Conservation (phyloP, 1,140 invertebrate genomes). For the Maniola jurtina region DNA sequence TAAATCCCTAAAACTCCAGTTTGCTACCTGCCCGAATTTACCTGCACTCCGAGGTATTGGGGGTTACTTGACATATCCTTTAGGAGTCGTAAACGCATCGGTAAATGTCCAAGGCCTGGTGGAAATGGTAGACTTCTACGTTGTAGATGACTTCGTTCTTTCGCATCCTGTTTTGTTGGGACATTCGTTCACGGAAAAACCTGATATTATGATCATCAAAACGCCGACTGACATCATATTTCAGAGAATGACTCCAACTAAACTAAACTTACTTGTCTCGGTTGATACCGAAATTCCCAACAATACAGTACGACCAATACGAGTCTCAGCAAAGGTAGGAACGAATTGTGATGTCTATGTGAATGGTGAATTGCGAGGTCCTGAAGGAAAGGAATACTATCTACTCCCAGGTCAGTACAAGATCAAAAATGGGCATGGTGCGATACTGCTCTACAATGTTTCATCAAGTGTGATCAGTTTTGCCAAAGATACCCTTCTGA, state of each 20-base stretch:
- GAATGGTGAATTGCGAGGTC: constrained; percentile 3
- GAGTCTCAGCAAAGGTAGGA: background rate
- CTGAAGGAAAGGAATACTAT: constrained; percentile 20
- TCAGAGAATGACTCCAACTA: constrained; percentile 14
- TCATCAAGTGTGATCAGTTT: background rate
- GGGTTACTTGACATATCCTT: background rate
- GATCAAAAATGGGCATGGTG: constrained; percentile 4
- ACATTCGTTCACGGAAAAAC: constrained; percentile 28
- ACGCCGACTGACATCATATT: constrained; percentile 20
- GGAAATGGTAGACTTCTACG: constrained; percentile 7
- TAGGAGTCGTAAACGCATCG: background rate
- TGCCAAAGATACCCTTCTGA: background rate
- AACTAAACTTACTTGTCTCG: constrained; percentile 22
- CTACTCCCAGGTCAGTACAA: constrained; percentile 15
- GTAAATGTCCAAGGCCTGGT: constrained; percentile 12
- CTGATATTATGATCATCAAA: constrained; percentile 25
- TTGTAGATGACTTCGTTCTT: constrained; percentile 17
- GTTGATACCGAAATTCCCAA: constrained; percentile 9
- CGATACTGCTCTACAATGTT: constrained; percentile 8
- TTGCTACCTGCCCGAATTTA: constrained; percentile 7
- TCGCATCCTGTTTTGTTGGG: constrained; percentile 20
- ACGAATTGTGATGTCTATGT: constrained; percentile 6
- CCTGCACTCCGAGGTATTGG: constrained; percentile 20
- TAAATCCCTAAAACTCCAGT: background rate
- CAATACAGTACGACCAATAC: background rate